Percentiles rank a stretch among this genome's conserved stretches.
These are phyloP conservation scores for Mythimna vitellina DNA, from an alignment of 2,888 invertebrate species.

Conservation along the genomic window DNA sequence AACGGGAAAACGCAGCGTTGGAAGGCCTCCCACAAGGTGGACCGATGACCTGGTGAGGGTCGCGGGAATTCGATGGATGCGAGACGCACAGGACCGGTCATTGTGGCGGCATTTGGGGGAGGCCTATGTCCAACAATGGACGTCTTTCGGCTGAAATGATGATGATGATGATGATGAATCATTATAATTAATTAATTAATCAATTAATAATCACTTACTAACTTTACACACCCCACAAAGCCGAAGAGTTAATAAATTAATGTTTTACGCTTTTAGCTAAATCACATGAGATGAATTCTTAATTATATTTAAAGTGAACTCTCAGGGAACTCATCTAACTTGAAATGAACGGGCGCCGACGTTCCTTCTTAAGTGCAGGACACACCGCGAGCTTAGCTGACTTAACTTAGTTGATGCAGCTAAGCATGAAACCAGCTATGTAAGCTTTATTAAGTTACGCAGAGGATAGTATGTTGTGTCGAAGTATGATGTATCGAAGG, in stretches of 20 bases:
- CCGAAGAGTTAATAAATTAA: constrained; percentile 55
- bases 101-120: too few species aligned
- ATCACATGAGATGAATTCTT: constrained; percentile 66
- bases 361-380: constrained; percentile 25
- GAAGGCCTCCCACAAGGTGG: too few species aligned
- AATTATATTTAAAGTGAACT: constrained; percentile 65
- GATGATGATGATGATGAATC: too few species aligned
- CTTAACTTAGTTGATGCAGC: not conserved
- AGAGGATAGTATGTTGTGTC: not conserved
- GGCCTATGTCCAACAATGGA: too few species aligned
- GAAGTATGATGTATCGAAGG: not conserved
- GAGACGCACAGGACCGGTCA: too few species aligned
- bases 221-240: constrained; percentile 1
- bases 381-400: constrained; percentile 1
- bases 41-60: too few species aligned
- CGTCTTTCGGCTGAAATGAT: too few species aligned
- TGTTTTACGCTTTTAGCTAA: constrained; percentile 62
- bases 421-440: not conserved
- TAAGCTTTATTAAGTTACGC: not conserved
- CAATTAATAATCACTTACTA: not conserved
- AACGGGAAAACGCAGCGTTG: too few species aligned
- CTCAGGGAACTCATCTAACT: constrained; percentile 65
- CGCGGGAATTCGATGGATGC: too few species aligned
- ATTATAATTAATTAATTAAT: too few species aligned
- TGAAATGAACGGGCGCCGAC: constrained; percentile 56